phyloP scores from a whole-genome alignment of 2,113 vertebrate species.

The Jacana jacana region DNA sequence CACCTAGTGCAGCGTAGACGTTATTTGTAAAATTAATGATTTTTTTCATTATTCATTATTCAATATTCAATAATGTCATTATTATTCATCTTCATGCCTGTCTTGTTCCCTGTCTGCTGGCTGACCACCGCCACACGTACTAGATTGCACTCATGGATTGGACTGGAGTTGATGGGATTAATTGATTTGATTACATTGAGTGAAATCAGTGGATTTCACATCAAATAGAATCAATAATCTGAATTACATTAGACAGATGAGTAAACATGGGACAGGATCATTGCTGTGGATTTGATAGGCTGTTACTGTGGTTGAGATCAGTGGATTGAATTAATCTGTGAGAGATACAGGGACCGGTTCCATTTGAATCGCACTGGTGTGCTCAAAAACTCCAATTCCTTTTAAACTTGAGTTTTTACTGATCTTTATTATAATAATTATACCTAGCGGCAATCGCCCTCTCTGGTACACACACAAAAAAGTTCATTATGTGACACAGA shows the following conservation, averaged over 20 bases:
- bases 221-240: conserved; percentile 36
- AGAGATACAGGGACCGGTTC: not conserved
- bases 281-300: conserved; percentile 6
- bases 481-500: conserved; percentile 61
- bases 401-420: conserved; percentile 43
- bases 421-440: conserved; percentile 66
- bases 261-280: not conserved
- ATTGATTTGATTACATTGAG: conserved; percentile 50
- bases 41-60: too few relatives aligned
- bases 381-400: conserved; percentile 14
- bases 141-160: not conserved
- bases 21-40: conserved; percentile 19
- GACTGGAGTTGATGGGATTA: conserved; percentile 30
- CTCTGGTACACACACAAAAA: conserved; percentile 45
- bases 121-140: conserved; percentile 10
- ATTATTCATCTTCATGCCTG: conserved; percentile 9
- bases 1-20: not conserved
- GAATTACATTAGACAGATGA: conserved; percentile 42
- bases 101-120: not conserved
- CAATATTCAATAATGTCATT: too few relatives aligned
- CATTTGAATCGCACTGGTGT: not conserved
- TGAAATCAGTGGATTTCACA: conserved; percentile 50
- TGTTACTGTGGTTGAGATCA: not conserved
- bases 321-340: not conserved
- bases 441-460: conserved; percentile 39